These are phyloP conservation scores for Lophura nycthemera DNA, from an alignment of 2,113 vertebrate species.

Conservation along the genomic window DNA sequence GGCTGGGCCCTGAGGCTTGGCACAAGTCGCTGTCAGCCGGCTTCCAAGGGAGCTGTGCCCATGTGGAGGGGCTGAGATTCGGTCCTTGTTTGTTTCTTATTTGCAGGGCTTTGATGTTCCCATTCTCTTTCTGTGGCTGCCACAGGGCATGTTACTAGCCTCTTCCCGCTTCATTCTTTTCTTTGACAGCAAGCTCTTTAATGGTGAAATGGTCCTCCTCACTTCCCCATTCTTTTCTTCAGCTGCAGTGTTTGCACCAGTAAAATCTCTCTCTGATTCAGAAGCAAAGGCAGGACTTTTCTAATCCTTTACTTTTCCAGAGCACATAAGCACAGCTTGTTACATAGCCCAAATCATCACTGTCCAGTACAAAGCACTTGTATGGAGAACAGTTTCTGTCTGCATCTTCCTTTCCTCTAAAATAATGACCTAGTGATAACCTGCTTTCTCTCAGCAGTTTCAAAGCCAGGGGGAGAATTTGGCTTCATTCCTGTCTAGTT, in stretches of 20 bases:
- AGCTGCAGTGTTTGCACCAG: not conserved
- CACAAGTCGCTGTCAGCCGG: not conserved
- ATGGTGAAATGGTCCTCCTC: not conserved
- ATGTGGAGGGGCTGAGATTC: not conserved
- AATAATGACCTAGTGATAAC: not conserved
- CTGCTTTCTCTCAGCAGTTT: not conserved
- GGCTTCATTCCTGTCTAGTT: not conserved
- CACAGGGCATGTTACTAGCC: not conserved
- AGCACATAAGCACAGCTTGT: not conserved
- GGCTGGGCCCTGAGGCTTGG: not conserved
- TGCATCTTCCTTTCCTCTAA: not conserved
- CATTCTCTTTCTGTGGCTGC: not conserved
- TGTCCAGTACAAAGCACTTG: not conserved
- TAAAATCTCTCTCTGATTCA: not conserved
- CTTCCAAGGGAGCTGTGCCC: constrained; percentile 29
- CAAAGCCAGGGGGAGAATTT: not conserved
- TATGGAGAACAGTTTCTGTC: not conserved
- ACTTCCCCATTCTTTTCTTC: not conserved
- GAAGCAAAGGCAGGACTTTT: not conserved
- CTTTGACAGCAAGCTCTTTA: not conserved
- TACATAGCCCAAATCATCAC: not conserved
- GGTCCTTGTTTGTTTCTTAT: constrained; percentile 39
- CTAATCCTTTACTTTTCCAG: not conserved
- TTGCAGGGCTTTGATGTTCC: constrained; percentile 54
- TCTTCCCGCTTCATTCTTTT: constrained; percentile 37